Conservation (phyloP, 2,888 invertebrate species). For the Sthenelais limicola region DNA sequence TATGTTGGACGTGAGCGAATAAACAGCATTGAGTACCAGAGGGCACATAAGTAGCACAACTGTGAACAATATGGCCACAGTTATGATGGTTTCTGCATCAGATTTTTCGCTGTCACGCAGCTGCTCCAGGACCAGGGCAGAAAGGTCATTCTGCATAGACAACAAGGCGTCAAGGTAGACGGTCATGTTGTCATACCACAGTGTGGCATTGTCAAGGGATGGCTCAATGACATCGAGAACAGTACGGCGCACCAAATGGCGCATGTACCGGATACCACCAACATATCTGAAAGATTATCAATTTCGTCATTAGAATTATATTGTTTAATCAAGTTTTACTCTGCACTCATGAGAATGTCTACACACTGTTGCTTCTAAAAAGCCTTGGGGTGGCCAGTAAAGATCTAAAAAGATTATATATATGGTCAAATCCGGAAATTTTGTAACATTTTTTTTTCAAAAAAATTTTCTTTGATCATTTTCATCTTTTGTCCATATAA, state of each 20-base stretch:
- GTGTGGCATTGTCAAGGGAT: constrained; percentile 40
- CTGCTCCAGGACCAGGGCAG: constrained; percentile 57
- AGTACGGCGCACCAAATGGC: constrained; percentile 55
- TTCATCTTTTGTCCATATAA: too few species aligned
- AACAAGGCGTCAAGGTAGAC: constrained; percentile 52
- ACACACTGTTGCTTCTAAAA: too few species aligned
- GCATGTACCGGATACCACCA: constrained; percentile 44
- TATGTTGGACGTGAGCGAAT: constrained; percentile 61
- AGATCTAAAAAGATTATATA: too few species aligned
- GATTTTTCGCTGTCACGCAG: constrained; percentile 22
- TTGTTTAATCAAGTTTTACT: neutral
- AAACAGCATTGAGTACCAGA: constrained; percentile 60
- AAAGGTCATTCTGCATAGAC: constrained; percentile 45
- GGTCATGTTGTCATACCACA: constrained; percentile 63
- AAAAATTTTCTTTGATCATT: too few species aligned
- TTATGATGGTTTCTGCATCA: constrained; percentile 55
- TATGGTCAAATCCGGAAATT: neutral
- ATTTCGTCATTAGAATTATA: neutral
- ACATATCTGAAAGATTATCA: neutral
- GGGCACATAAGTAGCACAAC: constrained; percentile 58
- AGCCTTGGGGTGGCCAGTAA: too few species aligned
- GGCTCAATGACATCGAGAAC: constrained; percentile 45
- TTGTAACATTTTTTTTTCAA: neutral
- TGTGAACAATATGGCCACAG: constrained; percentile 59
- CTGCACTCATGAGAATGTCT: too few species aligned